Evolutionary conservation across 2,888 invertebrate species (phyloP).

Genomic region (Cephus spinipes): DNA sequence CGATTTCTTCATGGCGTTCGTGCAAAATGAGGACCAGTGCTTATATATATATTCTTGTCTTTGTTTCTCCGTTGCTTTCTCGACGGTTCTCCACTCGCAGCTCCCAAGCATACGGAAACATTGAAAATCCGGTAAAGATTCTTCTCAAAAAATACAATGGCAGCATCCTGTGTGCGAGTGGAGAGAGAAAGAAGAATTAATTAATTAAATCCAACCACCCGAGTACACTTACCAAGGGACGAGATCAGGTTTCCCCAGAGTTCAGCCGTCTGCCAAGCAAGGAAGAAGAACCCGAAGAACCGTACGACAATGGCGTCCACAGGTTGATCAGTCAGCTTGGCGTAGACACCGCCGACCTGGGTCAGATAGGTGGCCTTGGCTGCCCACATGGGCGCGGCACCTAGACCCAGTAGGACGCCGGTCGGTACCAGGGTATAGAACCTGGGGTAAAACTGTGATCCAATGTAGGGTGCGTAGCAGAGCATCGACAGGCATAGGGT

Average conservation of each 20-base stretch:
- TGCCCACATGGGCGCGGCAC: constrained; percentile 98
- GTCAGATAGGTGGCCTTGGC: constrained; percentile 98
- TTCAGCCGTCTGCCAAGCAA: constrained; percentile 96
- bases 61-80: no score
- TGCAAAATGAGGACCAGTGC: no score
- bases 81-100: no score
- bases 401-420: constrained; percentile 92
- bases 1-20: no score
- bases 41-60: no score
- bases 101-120: no score
- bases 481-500: constrained; percentile 92
- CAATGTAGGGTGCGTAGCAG: constrained; percentile 95
- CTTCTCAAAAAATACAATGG: no score
- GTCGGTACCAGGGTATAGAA: constrained; percentile 95
- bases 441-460: constrained; percentile 91
- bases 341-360: constrained; percentile 91
- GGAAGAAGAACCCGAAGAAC: constrained; percentile 99
- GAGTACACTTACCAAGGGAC: constrained; percentile 79
- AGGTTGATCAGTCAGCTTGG: constrained; percentile 86
- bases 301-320: constrained; percentile 94
- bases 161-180: no score
- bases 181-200: no score
- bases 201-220: no score
- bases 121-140: no score
- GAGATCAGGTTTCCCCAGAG: constrained; percentile 97